These are phyloP conservation scores for Pholis gunnellus DNA, from an alignment of 2,113 vertebrate species.

Conservation along the genomic window DNA sequence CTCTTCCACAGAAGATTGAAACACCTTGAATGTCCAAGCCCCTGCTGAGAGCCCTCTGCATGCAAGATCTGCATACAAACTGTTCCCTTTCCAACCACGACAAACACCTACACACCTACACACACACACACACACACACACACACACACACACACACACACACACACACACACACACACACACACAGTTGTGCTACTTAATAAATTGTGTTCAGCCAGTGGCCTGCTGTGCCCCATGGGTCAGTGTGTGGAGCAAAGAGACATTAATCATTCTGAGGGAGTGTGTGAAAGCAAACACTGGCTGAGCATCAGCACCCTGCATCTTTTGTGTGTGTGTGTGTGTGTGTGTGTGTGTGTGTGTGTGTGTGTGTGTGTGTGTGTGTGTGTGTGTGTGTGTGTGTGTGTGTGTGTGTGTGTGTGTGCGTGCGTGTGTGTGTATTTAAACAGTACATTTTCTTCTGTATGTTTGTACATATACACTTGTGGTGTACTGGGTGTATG, in stretches of 20 bases:
- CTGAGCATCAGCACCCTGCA: constrained; percentile 27
- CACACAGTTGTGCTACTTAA: constrained; percentile 59
- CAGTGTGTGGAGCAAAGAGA: constrained; percentile 66
- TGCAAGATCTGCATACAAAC: constrained; percentile 44
- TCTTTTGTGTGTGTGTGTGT: not conserved
- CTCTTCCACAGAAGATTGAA: constrained; percentile 38
- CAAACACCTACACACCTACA: not conserved
- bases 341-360: constrained; percentile 2
- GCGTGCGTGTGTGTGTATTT: constrained; percentile 2
- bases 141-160: constrained; percentile 26
- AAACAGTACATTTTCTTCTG: not conserved
- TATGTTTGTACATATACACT: not conserved
- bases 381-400: not conserved
- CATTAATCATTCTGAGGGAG: constrained; percentile 76
- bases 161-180: constrained; percentile 49
- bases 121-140: constrained; percentile 22
- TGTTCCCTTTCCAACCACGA: constrained; percentile 5
- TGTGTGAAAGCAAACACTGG: constrained; percentile 64
- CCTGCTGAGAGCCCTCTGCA: constrained; percentile 37
- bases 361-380: constrained; percentile 6
- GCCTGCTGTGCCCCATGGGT: constrained; percentile 72
- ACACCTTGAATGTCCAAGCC: constrained; percentile 45
- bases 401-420: constrained; percentile 8
- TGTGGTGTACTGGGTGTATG: not conserved
- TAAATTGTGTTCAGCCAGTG: constrained; percentile 76